Evolutionary conservation across 2,888 invertebrate species (phyloP).

Genomic region (Tipula lateralis): DNA sequence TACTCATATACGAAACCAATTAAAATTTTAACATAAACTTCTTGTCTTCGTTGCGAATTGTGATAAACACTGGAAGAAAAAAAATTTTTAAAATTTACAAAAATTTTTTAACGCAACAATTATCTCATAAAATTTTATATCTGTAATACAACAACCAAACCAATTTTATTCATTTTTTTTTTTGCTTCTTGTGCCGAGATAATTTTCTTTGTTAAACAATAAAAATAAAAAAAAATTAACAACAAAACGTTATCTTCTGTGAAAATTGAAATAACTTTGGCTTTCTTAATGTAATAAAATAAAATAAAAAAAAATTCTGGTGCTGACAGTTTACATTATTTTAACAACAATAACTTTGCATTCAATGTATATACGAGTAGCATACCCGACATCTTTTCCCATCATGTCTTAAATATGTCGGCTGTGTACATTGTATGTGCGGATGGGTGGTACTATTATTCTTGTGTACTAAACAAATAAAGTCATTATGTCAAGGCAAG

Average conservation of each 20-base stretch:
- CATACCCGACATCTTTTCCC: too few species aligned
- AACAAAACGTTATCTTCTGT: constrained; percentile 19
- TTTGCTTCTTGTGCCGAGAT: background rate
- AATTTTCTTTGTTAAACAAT: constrained; percentile 24
- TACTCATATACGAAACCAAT: constrained; percentile 11
- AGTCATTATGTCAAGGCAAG: constrained; percentile 1
- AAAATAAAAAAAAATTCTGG: background rate
- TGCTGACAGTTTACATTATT: background rate
- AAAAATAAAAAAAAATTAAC: background rate
- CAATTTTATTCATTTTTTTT: background rate
- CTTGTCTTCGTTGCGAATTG: background rate
- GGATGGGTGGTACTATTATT: background rate
- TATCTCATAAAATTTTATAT: constrained; percentile 24
- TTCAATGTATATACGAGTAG: constrained; percentile 11
- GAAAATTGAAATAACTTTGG: constrained; percentile 24
- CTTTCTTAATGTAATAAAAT: constrained; percentile 24
- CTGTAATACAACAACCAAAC: constrained; percentile 11
- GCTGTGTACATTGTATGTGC: too few species aligned
- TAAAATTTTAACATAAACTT: constrained; percentile 15
- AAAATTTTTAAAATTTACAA: background rate
- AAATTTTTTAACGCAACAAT: constrained; percentile 9
- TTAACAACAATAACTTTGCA: background rate
- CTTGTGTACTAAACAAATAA: background rate
- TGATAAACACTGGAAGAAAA: background rate
- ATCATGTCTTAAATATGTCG: background rate